Base-by-base conservation (phyloP, 2,888 invertebrate genomes). In the Lasioglossum malachurum region DNA sequence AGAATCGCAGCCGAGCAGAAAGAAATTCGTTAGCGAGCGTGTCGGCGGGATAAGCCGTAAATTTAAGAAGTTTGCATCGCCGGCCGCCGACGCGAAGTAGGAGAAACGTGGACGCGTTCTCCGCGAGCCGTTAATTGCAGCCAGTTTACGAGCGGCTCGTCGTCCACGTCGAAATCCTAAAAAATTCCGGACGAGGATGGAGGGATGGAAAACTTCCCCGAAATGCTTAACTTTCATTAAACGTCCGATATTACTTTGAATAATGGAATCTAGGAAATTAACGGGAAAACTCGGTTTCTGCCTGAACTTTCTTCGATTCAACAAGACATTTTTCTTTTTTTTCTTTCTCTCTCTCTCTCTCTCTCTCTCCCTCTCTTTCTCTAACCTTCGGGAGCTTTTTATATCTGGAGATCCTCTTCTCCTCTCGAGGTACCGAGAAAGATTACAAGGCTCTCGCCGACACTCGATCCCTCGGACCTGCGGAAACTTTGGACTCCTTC, bases 381-480 rank as follows among this genome's bases (percentile, higher is more conserved):
- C 23, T 23, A 23, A 2, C 53, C 53, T 23, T 2, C 53, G 53
- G 53, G 23, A 53, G 23, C 53, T 53, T 53, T 53, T 53, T 53
- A 53, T 53, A 53, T 23, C 35, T 14, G 0, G 19, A 38, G 23
- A 41, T 69, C 1, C 19, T 27, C 27, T 27, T 46, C 41, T 12
- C 46, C 5, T 12, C 27, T 31, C 8, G 67, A 53, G 19, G 10
- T 16, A 23, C 31, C 19, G 35, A 35, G 7, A 19, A 82, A 57
- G 82, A 82, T 82, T 75, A 49, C 57, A 38, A 46, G 27, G 69
- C 44, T 53, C 60, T n/a, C 60, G 71, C 23, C n/a, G 14, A 14
- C 38, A 41, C 14, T 57, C 75, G 92, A 35, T 81, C 91, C 89
- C 79, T n/a, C 38, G 73, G 75, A 84, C 23, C 49, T 10, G 23